These are phyloP conservation scores for Malurus splendens DNA, from an alignment of 2,797 vertebrate species.

Conservation along the genomic window DNA sequence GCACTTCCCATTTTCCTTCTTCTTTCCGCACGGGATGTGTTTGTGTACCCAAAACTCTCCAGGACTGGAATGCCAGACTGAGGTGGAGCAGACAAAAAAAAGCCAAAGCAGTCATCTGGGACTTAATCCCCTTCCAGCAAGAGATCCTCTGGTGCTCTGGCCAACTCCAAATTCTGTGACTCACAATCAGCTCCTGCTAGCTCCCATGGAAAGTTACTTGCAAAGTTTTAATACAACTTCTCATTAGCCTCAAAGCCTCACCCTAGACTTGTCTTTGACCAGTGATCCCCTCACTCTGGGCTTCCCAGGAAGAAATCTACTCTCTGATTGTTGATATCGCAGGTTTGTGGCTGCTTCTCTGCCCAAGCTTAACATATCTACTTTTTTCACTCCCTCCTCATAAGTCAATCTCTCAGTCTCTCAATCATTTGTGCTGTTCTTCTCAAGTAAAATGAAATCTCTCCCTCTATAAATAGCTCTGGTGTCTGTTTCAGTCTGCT, in stretches of 20 bases:
- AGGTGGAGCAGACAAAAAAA: background rate
- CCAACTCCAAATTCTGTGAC: background rate
- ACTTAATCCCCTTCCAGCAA: background rate
- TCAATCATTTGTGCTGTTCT: background rate
- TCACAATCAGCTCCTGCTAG: background rate
- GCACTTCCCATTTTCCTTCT: background rate
- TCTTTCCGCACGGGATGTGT: accelerated
- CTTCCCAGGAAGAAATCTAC: background rate
- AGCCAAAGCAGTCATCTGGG: background rate
- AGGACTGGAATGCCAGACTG: background rate
- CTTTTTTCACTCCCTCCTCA: background rate
- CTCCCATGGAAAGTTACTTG: background rate
- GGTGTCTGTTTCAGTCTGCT: slow-evolving; percentile 4
- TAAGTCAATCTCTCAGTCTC: slow-evolving; percentile 12
- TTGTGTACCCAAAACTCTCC: background rate
- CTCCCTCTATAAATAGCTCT: slow-evolving; percentile 25
- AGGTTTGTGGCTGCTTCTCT: background rate
- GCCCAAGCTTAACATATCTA: background rate
- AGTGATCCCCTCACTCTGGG: background rate
- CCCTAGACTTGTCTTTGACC: background rate
- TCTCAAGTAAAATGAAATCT: slow-evolving; percentile 5
- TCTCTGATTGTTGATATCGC: background rate
- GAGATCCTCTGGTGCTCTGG: background rate
- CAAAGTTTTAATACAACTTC: background rate
- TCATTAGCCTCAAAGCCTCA: background rate